Conservation (phyloP, 2,888 invertebrate species). For the Rhingia rostrata region DNA sequence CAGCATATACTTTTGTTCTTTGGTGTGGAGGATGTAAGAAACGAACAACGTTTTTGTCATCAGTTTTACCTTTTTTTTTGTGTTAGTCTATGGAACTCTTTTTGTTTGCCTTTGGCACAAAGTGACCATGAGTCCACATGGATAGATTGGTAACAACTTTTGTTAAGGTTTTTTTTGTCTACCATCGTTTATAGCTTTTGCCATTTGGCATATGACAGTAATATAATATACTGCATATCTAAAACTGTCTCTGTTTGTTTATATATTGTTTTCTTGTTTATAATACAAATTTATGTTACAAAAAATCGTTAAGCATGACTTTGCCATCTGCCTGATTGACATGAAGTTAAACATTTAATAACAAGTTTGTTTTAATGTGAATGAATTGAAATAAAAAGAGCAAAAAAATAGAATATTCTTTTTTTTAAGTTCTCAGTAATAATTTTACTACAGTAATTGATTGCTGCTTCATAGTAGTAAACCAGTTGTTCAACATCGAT, state of each 20-base stretch:
- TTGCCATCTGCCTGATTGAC: too few relatives aligned
- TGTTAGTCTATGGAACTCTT: background rate
- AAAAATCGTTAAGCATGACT: too few relatives aligned
- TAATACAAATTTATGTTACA: too few relatives aligned
- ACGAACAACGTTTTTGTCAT: conserved; percentile 12
- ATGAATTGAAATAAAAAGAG: too few relatives aligned
- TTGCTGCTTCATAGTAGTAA: too few relatives aligned
- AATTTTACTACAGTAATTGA: too few relatives aligned
- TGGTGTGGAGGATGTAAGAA: conserved; percentile 3
- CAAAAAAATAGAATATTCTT: too few relatives aligned
- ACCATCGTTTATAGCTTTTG: conserved; percentile 14
- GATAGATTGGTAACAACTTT: conserved; percentile 24
- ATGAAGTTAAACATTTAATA: too few relatives aligned
- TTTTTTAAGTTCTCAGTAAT: too few relatives aligned
- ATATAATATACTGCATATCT: conserved; percentile 5
- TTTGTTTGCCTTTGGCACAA: conserved; percentile 42
- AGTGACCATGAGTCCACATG: conserved; percentile 50
- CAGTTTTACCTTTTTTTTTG: conserved; percentile 35
- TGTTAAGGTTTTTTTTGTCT: conserved; percentile 39
- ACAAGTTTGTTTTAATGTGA: too few relatives aligned
- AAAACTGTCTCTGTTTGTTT: background rate
- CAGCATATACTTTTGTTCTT: conserved; percentile 21
- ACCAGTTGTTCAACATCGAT: too few relatives aligned
- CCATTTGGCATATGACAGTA: conserved; percentile 27
- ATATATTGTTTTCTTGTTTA: too few relatives aligned